Conservation (phyloP, 2,888 invertebrate genomes). For the Myopa testacea region DNA sequence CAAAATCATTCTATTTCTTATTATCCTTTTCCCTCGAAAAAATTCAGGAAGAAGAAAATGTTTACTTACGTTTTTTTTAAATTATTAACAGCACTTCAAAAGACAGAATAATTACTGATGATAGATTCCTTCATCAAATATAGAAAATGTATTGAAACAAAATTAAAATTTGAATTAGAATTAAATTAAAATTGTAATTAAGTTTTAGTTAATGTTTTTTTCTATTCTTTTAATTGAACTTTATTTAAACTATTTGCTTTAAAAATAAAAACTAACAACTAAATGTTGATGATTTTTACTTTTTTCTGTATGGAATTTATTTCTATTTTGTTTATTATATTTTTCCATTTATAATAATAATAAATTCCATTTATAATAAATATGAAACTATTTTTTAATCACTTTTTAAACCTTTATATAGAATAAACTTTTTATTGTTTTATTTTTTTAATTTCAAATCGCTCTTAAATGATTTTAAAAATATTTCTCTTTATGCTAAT, state of each 20-base stretch:
- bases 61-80: background rate
- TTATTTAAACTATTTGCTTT: background rate
- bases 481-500: background rate
- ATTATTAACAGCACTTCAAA: background rate
- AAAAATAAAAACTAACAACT: background rate
- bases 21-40: too few relatives aligned
- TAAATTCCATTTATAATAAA: background rate
- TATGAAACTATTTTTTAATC: background rate
- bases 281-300: background rate
- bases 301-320: background rate
- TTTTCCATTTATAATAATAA: background rate
- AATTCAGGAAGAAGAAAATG: background rate
- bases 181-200: background rate
- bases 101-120: background rate
- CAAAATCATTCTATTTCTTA: background rate
- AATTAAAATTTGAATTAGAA: background rate
- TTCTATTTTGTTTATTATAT: background rate
- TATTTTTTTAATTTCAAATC: background rate
- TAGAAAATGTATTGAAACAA: background rate
- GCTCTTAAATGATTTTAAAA: background rate
- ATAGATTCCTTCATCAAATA: too few relatives aligned
- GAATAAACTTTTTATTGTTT: background rate
- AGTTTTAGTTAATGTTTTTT: background rate
- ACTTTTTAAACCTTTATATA: too few relatives aligned
- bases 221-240: background rate